Evolutionary conservation across 2,113 vertebrate genomes (phyloP), one percentile per base, ranked within the genome.

Genomic region (Chinchilla lanigera): DNA sequence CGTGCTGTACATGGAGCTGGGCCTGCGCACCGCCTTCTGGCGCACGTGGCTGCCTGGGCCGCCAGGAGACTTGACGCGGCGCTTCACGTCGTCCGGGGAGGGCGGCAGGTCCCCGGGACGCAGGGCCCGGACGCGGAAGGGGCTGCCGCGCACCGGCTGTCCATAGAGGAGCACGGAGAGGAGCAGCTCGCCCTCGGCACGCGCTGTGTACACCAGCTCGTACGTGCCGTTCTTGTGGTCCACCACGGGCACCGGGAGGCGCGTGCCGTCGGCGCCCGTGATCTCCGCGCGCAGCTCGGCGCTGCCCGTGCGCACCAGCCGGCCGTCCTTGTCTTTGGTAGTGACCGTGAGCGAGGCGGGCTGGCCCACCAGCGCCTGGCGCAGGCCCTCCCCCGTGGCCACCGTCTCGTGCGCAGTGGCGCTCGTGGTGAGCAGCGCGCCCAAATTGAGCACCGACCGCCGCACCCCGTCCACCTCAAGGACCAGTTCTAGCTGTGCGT

Each of bases 201-300:
- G 99, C 0, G 99, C 97, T 0, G 99, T 99, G 98, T 99, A 99
- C 78, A 99, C 98, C 95, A 99, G 99, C 98, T 99, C 99, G 0
- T 99, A 99, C 0, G 99, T 99, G 86, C 99, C 99, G 0, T 99
- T 99, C 98, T 99, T 99, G 98, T 99, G 99, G 98, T 99, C 99
- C 86, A 98, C 98, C 85, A 99, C 98, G 1, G 99, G 99, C 0
- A 98, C 97, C 0, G 99, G 98, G 0, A 99, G 94, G 5, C 95
- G 98, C 0, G 87, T 86, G 3, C 99, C 99, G 0, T 99, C 99
- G 0, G 99, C 99, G 0, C 98, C 98, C 0, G 98, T 97, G 81
- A 99, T 99, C 94, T 99, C 98, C 0, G 99, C 99, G 60, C 98
- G 98, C 52, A 99, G 98, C 91, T 98, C 98, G 0, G 99, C 99